Base-by-base conservation (phyloP, 2,888 invertebrate species). In the Ochlodes sylvanus region DNA sequence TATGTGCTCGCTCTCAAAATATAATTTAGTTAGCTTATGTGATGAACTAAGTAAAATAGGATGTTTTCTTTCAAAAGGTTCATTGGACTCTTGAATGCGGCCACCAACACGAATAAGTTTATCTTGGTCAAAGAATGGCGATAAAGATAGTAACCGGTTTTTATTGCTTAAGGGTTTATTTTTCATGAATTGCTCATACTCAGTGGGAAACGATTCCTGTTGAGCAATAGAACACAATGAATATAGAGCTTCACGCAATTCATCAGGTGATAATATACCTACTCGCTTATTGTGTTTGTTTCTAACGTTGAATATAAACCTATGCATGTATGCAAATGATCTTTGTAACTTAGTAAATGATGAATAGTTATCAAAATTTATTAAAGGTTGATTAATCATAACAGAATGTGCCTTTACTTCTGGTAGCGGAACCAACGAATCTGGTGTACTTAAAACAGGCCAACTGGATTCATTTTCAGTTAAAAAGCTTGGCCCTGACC, bases 31-130 rank as follows among this genome's bases (percentile, higher is more conserved):
- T 17, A 64, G 42, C 10, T 32, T 7, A 17, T 64, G 64, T n/a
- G 21, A 9, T 1, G 63, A 27, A 54, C 54, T 19, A 6, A 63
- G 12, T 7, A 63, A 21, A n/a, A 63, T 63, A 15, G 50, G 68
- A 38, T 63, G 38, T 44, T 63, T 55, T 21, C 34, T 64, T 0
- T 47, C 47, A 7, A 44, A 64, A 14, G 44, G 32, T 34, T 56
- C 2, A n/a, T 14, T 5, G 63, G 56, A 38, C 21, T n/a, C 44
- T 15, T 38, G 15, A n/a, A 65, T 38, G 3, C 57, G 57, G 1
- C 64, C 64, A n/a, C 64, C 64, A 6, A 65, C 64, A 2, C 64
- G 47, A 65, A 65, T 65, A n/a, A 52, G 52, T 21, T 19, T 41
- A 21, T 52, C 14, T 7, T 62, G 15, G 15, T 44, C 44, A 15